Conservation (phyloP, 2,113 vertebrate species). For the Lepus americanus region DNA sequence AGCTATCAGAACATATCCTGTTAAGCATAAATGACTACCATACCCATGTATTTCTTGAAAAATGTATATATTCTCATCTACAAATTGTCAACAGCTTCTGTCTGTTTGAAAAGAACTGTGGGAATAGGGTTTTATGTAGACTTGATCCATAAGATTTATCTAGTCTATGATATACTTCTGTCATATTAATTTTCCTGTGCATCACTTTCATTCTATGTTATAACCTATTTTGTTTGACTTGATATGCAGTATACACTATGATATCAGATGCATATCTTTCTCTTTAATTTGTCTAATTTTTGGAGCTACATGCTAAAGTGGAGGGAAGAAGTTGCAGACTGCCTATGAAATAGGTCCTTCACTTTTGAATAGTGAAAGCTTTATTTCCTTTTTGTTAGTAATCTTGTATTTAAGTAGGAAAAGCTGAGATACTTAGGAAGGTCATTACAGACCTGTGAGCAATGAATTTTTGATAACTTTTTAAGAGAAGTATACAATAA, state of each 20-base stretch:
- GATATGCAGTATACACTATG: neutral
- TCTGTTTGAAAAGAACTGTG: neutral
- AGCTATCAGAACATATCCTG: too few species aligned
- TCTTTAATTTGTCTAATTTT: neutral
- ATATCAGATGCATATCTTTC: neutral
- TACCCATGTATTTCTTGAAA: neutral
- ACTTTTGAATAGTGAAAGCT: conserved; percentile 6
- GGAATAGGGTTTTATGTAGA: neutral
- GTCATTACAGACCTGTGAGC: neutral
- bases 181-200: neutral
- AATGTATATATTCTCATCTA: neutral
- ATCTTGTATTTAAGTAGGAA: neutral
- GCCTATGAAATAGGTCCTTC: neutral
- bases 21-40: neutral
- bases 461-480: neutral
- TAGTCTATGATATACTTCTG: neutral
- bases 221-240: neutral
- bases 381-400: neutral
- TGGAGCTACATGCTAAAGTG: neutral
- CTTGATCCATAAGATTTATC: neutral
- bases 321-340: neutral
- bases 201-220: neutral
- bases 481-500: neutral
- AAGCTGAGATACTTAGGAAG: conserved; percentile 8
- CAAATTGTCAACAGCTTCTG: neutral